These are phyloP conservation scores for Sisyra terminalis DNA, from an alignment of 2,888 invertebrate species.

Conservation along the genomic window DNA sequence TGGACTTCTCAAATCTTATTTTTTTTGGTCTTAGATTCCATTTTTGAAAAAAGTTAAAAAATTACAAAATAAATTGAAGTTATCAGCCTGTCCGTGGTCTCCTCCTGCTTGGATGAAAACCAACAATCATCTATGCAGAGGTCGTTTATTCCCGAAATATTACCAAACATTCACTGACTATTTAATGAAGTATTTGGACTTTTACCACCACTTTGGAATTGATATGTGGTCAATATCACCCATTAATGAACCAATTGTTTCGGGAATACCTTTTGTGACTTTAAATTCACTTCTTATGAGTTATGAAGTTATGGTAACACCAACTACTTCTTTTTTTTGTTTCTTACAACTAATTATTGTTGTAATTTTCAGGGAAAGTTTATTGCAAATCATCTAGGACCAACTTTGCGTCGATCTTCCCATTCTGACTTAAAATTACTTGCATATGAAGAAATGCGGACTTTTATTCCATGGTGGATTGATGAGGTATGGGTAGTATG, in stretches of 20 bases:
- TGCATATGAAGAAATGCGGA: conserved; percentile 59
- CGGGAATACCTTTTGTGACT: conserved; percentile 32
- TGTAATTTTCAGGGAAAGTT: conserved; percentile 36
- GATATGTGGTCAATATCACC: conserved; percentile 72
- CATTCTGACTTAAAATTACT: conserved; percentile 48
- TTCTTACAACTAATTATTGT: too few relatives aligned
- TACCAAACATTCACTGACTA: conserved; percentile 73
- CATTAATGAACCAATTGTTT: conserved; percentile 72
- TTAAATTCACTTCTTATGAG: conserved; percentile 70
- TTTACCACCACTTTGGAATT: conserved; percentile 50
- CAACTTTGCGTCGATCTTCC: conserved; percentile 36
- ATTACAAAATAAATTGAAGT: conserved; percentile 15
- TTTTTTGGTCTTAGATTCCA: conserved; percentile 20
- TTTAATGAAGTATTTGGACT: conserved; percentile 60
- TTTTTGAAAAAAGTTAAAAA: conserved; percentile 17
- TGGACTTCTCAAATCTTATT: too few relatives aligned
- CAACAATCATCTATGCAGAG: conserved; percentile 25
- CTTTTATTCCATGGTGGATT: conserved; percentile 42
- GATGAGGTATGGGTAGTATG: too few relatives aligned
- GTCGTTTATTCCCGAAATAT: conserved; percentile 25
- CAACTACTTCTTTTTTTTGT: too few relatives aligned
- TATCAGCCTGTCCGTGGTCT: conserved; percentile 36
- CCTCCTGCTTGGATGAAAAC: conserved; percentile 36
- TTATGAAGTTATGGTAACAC: conserved; percentile 14
- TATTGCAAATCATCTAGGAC: conserved; percentile 57